phyloP scores from a whole-genome alignment of 1,140 invertebrate species.

The Habropoda laboriosa region DNA sequence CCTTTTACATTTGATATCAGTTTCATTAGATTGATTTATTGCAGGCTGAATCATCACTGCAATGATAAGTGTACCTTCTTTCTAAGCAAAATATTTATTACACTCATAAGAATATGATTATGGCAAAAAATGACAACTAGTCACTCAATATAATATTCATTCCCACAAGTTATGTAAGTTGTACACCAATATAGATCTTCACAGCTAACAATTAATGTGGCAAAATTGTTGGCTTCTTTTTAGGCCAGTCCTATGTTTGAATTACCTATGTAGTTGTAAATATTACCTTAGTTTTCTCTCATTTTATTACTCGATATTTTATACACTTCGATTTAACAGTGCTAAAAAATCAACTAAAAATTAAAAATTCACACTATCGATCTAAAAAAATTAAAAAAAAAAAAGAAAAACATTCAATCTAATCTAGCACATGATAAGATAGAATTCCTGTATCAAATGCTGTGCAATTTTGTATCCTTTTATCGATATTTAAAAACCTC shows the following conservation, averaged over 20 bases:
- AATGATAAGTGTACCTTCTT: slow-evolving; percentile 42
- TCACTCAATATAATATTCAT: slow-evolving; percentile 62
- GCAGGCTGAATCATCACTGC: background rate
- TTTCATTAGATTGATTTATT: background rate
- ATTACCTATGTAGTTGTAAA: slow-evolving; percentile 10
- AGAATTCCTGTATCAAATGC: background rate
- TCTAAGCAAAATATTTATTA: background rate
- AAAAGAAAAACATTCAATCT: background rate
- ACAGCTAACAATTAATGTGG: slow-evolving; percentile 53
- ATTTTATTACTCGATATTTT: background rate
- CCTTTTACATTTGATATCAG: background rate
- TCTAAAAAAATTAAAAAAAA: background rate
- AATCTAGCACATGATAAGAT: slow-evolving; percentile 7
- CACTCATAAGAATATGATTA: slow-evolving; percentile 51
- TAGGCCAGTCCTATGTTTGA: slow-evolving; percentile 41
- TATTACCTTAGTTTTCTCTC: background rate
- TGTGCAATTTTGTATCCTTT: background rate
- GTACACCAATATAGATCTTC: slow-evolving; percentile 49
- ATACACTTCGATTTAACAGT: background rate
- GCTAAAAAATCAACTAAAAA: slow-evolving; percentile 12
- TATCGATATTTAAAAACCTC: background rate
- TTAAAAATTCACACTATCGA: slow-evolving; percentile 7
- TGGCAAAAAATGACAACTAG: slow-evolving; percentile 61
- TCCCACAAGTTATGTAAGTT: slow-evolving; percentile 63
- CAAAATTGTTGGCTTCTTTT: slow-evolving; percentile 39